Evolutionary conservation across 2,113 vertebrate genomes (phyloP), one percentile per base, ranked within the genome.

Genomic region (Chascanopsetta lugubris): DNA sequence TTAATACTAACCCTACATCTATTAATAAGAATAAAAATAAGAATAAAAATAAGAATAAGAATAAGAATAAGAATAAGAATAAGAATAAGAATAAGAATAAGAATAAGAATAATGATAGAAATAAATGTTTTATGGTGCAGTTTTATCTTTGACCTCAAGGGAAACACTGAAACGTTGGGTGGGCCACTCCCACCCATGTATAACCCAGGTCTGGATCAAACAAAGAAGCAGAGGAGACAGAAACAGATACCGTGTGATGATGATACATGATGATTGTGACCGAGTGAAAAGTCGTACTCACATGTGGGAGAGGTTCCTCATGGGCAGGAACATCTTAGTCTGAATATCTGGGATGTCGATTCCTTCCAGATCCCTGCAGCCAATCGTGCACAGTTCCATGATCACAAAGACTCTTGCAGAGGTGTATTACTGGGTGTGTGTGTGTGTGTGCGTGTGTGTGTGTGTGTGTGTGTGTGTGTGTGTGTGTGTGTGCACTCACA

Each of bases 221-320:
- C 10, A 65, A 42, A 4, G 3, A 21, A 0, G 26, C 4, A n/a
- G 1, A 17, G 26, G 48, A 15, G 12, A 13, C 1, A 6, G 6
- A 18, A 43, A 7, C 0, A 30, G 8, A 20, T 42, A 7, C n/a
- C n/a, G n/a, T n/a, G n/a, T n/a, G n/a, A n/a, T n/a, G n/a, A n/a
- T 27, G 27, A 25, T 3, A 27, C n/a, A 20, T 38, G 5, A 1
- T 11, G 3, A 9, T 18, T 59, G 8, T 25, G 42, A 50, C 6
- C 22, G 53, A 46, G 21, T 24, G 36, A 2, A 3, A 11, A 32
- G 18, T 15, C 1, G 72, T 86, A 89, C 90, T 43, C 87, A 93
- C 88, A 92, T 93, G 80, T 94, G 79, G n/a, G 92, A 94, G 17
- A 95, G 80, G 54, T 94, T 95, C 69, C 50, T 89, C 90, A 93